Evolutionary conservation across 2,797 vertebrate species (phyloP), one percentile per base, ranked within the genome.

Genomic region (Melanotaenia nigrans): DNA sequence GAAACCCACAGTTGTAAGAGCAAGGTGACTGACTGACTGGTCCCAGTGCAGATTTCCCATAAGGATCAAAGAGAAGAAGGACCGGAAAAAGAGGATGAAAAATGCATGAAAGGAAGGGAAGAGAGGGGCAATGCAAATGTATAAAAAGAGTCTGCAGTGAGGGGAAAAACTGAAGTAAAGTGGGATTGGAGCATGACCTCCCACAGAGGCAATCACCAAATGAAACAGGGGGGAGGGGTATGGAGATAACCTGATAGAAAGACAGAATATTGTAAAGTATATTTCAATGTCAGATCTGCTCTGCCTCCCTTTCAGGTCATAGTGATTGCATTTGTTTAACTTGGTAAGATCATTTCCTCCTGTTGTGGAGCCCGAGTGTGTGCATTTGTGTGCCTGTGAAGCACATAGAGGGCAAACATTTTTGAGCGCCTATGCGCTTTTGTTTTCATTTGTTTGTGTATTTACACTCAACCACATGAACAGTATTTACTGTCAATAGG

Each of bases 321-420:
- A 58, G 53, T 78, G 75, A 83, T 81, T 78, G 71, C 65, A 78
- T 87, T 88, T 87, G 79, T 87, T 82, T 83, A 65, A 79, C 84
- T 83, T 79, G 73, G 61, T 63, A 63, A 64, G 69, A 83, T 68
- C 47, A 79, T 83, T 88, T 82, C 73, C 62, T 75, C 45, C 64
- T 53, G 62, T 65, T 11, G 9, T 24, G 12, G 32, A 61, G n/a
- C 20, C 40, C 65, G 74, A 56, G 58, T 0, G 1, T 30, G 33
- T 62, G 45, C 28, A 36, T 62, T 59, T 67, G 60, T 58, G 59
- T 28, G 36, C 67, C 56, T 55, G 49, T 58, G 33, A 49, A 30
- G 28, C 14, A 28, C 30, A 30, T 3, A 24, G 22, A 51, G 53
- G 5, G 18, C 24, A 30, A 14, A 36, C 2, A 12, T 32, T 18